Evolutionary conservation across 2,888 invertebrate genomes (phyloP).

Genomic region (Heteromyza rotundicornis): DNA sequence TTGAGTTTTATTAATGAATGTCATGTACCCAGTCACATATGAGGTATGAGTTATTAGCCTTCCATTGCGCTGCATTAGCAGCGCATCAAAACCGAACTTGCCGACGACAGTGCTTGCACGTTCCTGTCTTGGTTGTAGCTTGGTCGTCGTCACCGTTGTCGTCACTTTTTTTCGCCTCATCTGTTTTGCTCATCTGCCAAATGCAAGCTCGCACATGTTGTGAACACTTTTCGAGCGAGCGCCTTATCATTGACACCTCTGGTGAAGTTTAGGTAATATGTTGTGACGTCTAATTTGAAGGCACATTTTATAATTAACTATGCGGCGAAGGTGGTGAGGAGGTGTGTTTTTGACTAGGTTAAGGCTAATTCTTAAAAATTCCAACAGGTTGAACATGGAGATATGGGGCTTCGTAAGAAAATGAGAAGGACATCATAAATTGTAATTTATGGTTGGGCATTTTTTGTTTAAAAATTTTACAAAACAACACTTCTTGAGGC

Average conservation of each 20-base stretch:
- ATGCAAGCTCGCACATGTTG: slow-evolving; percentile 2
- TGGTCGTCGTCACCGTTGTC: not conserved
- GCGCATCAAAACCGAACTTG: not conserved
- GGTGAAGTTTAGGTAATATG: not conserved
- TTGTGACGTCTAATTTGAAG: slow-evolving; percentile 2
- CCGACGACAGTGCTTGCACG: not conserved
- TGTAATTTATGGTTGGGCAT: too few relatives aligned
- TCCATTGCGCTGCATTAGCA: not conserved
- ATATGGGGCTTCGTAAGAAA: too few relatives aligned
- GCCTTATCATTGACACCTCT: slow-evolving; percentile 5
- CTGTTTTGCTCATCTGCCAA: not conserved
- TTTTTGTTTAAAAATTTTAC: too few relatives aligned
- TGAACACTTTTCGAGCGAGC: not conserved
- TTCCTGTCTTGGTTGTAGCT: too few relatives aligned
- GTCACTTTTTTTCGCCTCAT: not conserved
- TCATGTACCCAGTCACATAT: slow-evolving; percentile 28
- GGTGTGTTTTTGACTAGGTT: too few relatives aligned
- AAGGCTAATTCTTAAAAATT: too few relatives aligned
- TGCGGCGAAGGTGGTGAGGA: not conserved
- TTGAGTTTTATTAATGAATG: slow-evolving; percentile 30
- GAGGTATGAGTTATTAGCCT: slow-evolving; percentile 20
- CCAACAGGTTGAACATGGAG: too few relatives aligned
- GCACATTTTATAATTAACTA: slow-evolving; percentile 3
- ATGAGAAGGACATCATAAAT: too few relatives aligned
- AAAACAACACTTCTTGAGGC: too few relatives aligned